Conservation (phyloP, 2,888 invertebrate species). For the Drosophila cognata region DNA sequence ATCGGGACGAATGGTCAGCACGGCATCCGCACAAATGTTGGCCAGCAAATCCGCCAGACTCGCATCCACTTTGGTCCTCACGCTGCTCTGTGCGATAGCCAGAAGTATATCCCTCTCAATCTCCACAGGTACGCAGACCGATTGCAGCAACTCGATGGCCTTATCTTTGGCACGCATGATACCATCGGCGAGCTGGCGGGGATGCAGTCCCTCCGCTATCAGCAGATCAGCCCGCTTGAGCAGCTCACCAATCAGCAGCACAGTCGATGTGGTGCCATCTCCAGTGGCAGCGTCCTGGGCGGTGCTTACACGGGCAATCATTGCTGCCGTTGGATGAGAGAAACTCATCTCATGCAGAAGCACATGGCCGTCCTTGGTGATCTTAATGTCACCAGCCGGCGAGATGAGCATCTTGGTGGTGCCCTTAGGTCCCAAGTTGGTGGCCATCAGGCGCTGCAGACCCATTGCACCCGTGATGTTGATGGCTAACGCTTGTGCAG, state of each 20-base stretch:
- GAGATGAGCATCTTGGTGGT: slow-evolving; percentile 99
- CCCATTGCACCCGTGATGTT: slow-evolving; percentile 99
- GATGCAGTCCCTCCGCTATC: slow-evolving; percentile 95
- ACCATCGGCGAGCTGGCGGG: slow-evolving; percentile 95
- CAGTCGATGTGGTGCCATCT: slow-evolving; percentile 99
- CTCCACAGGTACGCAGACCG: slow-evolving; percentile 91
- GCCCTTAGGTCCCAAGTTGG: slow-evolving; percentile 99
- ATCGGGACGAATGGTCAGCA: slow-evolving; percentile 90
- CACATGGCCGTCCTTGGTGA: slow-evolving; percentile 99
- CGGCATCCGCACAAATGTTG: slow-evolving; percentile 95
- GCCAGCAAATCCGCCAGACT: slow-evolving; percentile 94
- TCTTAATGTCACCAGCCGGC: slow-evolving; percentile 99
- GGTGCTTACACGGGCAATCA: slow-evolving; percentile 98
- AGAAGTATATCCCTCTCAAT: slow-evolving; percentile 88
- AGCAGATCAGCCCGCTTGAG: slow-evolving; percentile 98
- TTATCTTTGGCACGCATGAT: slow-evolving; percentile 95
- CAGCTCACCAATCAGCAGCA: slow-evolving; percentile 97
- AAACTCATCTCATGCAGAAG: slow-evolving; percentile 99
- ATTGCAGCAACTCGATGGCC: slow-evolving; percentile 93
- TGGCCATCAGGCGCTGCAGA: slow-evolving; percentile 98
- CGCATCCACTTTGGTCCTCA: slow-evolving; percentile 95
- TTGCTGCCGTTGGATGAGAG: slow-evolving; percentile 98
- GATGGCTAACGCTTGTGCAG: slow-evolving; percentile 96
- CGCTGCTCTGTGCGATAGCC: slow-evolving; percentile 94
- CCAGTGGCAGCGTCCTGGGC: slow-evolving; percentile 99